phyloP scores from a whole-genome alignment of 2,888 invertebrate genomes.

The Pilophorus perplexus region DNA sequence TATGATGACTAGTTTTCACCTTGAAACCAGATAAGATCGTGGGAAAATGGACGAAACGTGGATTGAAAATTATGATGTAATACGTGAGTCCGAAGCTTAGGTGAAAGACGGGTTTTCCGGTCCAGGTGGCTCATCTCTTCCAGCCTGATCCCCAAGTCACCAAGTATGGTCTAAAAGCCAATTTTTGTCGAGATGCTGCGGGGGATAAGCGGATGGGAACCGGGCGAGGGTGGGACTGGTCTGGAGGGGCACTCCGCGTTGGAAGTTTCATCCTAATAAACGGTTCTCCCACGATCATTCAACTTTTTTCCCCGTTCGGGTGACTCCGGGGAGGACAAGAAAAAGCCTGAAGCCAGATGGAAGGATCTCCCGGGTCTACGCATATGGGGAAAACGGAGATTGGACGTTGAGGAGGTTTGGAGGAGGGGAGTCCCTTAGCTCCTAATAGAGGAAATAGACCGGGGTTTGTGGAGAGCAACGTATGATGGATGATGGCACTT shows the following conservation, averaged over 20 bases:
- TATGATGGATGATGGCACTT: slow-evolving; percentile 17
- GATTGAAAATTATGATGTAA: too few species aligned
- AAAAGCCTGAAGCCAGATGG: slow-evolving; percentile 15
- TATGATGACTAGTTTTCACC: too few species aligned
- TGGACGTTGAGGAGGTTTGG: not conserved
- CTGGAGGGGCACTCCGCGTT: slow-evolving; percentile 7
- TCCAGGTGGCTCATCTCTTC: too few species aligned
- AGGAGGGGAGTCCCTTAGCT: not conserved
- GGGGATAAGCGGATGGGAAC: too few species aligned
- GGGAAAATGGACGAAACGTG: too few species aligned
- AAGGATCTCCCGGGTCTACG: not conserved
- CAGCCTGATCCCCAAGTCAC: too few species aligned
- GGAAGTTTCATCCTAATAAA: slow-evolving; percentile 36
- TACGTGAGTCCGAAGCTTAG: too few species aligned
- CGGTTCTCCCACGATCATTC: slow-evolving; percentile 35
- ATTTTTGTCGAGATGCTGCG: too few species aligned
- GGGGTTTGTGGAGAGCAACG: not conserved
- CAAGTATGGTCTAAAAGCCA: too few species aligned
- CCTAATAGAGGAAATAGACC: slow-evolving; percentile 16
- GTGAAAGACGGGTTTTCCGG: too few species aligned
- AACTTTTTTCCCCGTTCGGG: slow-evolving; percentile 20
- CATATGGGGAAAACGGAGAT: slow-evolving; percentile 18
- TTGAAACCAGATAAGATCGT: too few species aligned
- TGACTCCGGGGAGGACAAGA: slow-evolving; percentile 4
- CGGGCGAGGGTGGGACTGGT: too few species aligned